These are phyloP conservation scores for Onychorhynchus coronatus DNA, from an alignment of 2,113 vertebrate genomes.

Conservation along the genomic window DNA sequence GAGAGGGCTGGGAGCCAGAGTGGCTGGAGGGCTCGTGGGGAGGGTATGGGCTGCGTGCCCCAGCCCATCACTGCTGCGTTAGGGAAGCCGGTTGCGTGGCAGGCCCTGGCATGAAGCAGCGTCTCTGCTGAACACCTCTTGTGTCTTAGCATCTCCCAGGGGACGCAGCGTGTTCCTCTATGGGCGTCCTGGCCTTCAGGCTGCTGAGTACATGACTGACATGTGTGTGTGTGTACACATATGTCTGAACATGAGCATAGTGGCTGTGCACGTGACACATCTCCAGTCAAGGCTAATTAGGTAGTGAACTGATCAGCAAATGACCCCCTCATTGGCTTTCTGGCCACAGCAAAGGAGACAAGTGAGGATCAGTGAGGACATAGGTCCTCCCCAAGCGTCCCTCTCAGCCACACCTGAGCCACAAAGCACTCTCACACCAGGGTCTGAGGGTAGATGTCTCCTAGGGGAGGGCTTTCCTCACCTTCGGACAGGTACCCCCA, in stretches of 20 bases:
- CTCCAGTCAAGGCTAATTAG: background rate
- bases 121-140: background rate
- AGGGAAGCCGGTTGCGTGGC: background rate
- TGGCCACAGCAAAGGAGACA: background rate
- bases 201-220: background rate
- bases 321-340: background rate
- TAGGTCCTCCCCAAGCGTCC: background rate
- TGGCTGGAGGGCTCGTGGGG: background rate
- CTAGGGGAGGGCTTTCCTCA: background rate
- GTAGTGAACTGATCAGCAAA: background rate
- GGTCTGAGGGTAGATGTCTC: background rate
- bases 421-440: background rate
- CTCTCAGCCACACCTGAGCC: background rate
- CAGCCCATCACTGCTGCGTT: background rate
- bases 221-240: background rate
- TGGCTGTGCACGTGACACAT: background rate
- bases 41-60: background rate
- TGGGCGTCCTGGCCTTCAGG: background rate
- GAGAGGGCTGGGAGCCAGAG: background rate
- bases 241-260: background rate
- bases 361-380: background rate
- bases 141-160: background rate
- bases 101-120: slow-evolving; percentile 39
- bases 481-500: background rate
- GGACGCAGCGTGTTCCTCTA: background rate